Percentiles rank a stretch among this genome's conserved stretches.
phyloP scores from a whole-genome alignment of 2,888 invertebrate species.

The Ormia ochracea region DNA sequence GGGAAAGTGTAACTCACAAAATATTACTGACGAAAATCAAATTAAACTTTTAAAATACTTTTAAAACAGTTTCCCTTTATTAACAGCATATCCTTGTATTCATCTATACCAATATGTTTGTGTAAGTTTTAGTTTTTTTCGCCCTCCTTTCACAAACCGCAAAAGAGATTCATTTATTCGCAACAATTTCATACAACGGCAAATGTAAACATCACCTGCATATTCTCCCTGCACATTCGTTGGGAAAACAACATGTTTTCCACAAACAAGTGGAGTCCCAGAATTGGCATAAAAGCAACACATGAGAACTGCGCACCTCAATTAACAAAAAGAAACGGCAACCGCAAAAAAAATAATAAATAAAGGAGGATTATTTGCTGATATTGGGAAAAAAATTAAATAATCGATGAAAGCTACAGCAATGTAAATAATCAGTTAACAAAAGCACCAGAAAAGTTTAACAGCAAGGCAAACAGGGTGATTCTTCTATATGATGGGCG shows the following conservation, averaged over 20 bases:
- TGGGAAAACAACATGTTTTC: neutral
- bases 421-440: slow-evolving; percentile 11
- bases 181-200: slow-evolving; percentile 19
- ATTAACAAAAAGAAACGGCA: neutral
- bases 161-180: slow-evolving; percentile 4
- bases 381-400: slow-evolving; percentile 40
- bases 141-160: slow-evolving; percentile 23
- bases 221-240: neutral
- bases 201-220: slow-evolving; percentile 36
- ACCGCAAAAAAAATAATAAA: slow-evolving; percentile 28
- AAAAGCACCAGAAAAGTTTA: neutral
- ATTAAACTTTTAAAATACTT: slow-evolving; percentile 7
- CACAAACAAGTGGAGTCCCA: neutral
- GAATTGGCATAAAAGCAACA: neutral
- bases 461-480: neutral
- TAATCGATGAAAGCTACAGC: slow-evolving; percentile 35
- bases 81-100: neutral
- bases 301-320: neutral
- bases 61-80: neutral
- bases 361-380: slow-evolving; percentile 28
- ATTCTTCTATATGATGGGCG: neutral
- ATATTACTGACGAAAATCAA: neutral
- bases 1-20: neutral
- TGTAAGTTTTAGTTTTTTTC: neutral
- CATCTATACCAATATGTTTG: neutral